These are phyloP conservation scores for Tetropium fuscum DNA, from an alignment of 2,888 invertebrate genomes.

Conservation along the genomic window DNA sequence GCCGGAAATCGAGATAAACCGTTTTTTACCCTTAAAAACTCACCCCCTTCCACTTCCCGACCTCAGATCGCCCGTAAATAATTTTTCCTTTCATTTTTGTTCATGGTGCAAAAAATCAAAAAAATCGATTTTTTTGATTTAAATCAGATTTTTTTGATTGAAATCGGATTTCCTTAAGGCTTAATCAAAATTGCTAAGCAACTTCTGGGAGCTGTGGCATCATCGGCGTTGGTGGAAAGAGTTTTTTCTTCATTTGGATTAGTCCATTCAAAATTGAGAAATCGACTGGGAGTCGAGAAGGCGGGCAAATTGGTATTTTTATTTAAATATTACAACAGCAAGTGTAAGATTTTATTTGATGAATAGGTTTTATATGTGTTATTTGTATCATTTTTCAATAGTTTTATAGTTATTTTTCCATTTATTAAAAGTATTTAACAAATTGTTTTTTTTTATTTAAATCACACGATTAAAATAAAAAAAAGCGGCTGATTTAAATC, in stretches of 20 bases:
- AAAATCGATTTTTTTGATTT: too few species aligned
- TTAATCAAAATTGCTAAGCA: too few species aligned
- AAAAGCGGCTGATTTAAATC: background rate
- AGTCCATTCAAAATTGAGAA: conserved; percentile 30
- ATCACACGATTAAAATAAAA: background rate
- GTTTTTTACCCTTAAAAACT: too few species aligned
- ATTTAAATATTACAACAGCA: conserved; percentile 28
- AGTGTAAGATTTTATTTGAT: background rate
- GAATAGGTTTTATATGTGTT: background rate
- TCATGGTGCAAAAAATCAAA: too few species aligned
- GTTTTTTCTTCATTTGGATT: background rate
- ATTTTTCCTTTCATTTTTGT: too few species aligned
- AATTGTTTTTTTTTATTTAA: background rate
- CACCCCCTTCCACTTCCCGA: too few species aligned
- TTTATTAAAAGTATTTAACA: too few species aligned
- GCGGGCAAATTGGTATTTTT: conserved; percentile 30
- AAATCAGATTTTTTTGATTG: too few species aligned
- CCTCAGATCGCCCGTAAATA: too few species aligned
- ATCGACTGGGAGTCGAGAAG: conserved; percentile 26
- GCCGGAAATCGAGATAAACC: too few species aligned
- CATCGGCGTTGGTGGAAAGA: background rate
- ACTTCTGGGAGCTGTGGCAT: too few species aligned
- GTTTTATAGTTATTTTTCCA: background rate
- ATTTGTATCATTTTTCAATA: background rate
- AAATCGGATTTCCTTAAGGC: too few species aligned